Evolutionary conservation across 2,797 vertebrate genomes (phyloP).

Genomic region (Lithobates pipiens): DNA sequence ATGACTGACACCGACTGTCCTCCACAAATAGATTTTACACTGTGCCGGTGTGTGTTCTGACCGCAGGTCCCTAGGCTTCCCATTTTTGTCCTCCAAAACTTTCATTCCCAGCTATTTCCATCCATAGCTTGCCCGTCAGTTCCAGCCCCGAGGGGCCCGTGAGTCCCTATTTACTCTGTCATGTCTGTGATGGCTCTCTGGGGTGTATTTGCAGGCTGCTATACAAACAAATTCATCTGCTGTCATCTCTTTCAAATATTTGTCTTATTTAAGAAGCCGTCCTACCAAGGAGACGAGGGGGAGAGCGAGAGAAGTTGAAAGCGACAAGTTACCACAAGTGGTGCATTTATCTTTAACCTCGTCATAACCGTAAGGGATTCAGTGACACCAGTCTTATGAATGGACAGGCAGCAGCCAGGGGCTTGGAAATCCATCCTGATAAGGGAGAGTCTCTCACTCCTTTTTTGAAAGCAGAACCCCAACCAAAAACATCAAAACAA

Average conservation of each 20-base stretch:
- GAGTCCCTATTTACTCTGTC: conserved; percentile 36
- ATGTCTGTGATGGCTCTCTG: not conserved
- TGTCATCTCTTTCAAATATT: conserved; percentile 36
- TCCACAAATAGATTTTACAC: conserved; percentile 38
- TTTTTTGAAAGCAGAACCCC: not conserved
- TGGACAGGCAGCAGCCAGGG: conserved; percentile 9
- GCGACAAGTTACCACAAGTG: not conserved
- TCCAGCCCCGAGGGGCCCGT: conserved; percentile 22
- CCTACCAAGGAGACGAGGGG: not conserved
- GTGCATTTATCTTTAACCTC: not conserved
- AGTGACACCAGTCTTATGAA: conserved; percentile 6
- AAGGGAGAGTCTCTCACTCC: not conserved
- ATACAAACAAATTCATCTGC: conserved; percentile 41
- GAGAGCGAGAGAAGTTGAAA: not conserved
- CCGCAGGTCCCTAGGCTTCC: not conserved
- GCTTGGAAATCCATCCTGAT: not conserved
- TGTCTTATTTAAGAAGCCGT: conserved; percentile 10
- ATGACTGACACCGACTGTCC: conserved; percentile 19
- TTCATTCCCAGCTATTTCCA: conserved; percentile 27
- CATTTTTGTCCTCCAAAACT: not conserved
- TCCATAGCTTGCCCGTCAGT: conserved; percentile 43
- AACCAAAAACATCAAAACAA: not conserved
- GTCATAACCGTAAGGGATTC: conserved; percentile 17
- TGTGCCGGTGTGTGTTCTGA: not conserved
- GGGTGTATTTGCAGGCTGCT: conserved; percentile 10